A percentile compares a stretch with the other conserved stretches of the same genome.
Evolutionary conservation across 2,888 invertebrate genomes (phyloP).

Genomic region (Hemithea aestivaria): DNA sequence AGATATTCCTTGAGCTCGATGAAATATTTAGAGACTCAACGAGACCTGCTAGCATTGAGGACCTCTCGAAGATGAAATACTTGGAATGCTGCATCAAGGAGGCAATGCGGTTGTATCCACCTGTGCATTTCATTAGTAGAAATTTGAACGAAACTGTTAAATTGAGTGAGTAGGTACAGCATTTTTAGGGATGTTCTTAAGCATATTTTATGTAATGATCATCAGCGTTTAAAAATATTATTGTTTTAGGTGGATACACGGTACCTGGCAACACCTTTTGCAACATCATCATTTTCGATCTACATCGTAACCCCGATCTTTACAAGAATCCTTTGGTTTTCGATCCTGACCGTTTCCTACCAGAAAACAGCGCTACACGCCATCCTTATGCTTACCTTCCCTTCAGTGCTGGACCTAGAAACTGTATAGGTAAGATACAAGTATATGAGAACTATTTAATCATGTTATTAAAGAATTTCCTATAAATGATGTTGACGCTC

Average conservation of each 20-base stretch:
- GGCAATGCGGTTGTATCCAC: conserved; percentile 82
- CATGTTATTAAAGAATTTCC: no score
- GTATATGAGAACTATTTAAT: no score
- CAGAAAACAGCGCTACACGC: conserved; percentile 67
- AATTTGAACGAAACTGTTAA: conserved; percentile 73
- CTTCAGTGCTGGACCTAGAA: conserved; percentile 83
- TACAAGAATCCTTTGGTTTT: conserved; percentile 83
- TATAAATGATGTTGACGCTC: no score
- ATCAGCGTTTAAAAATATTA: no score
- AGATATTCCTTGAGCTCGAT: conserved; percentile 79
- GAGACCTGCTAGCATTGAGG: conserved; percentile 79
- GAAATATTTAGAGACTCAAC: conserved; percentile 82
- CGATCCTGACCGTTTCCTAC: conserved; percentile 85
- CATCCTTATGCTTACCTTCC: conserved; percentile 83
- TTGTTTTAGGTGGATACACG: conserved; percentile 49
- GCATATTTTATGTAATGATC: no score
- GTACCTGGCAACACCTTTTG: conserved; percentile 71
- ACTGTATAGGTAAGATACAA: conserved; percentile 80
- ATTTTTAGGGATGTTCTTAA: no score
- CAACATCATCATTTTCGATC: conserved; percentile 76
- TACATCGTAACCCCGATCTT: conserved; percentile 80
- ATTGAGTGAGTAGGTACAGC: conserved; percentile 70
- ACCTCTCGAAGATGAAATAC: conserved; percentile 82
- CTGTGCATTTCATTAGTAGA: conserved; percentile 83
- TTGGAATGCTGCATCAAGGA: conserved; percentile 86